Evolutionary conservation across 2,888 invertebrate genomes (phyloP).

Genomic region (Spilarctia lutea): DNA sequence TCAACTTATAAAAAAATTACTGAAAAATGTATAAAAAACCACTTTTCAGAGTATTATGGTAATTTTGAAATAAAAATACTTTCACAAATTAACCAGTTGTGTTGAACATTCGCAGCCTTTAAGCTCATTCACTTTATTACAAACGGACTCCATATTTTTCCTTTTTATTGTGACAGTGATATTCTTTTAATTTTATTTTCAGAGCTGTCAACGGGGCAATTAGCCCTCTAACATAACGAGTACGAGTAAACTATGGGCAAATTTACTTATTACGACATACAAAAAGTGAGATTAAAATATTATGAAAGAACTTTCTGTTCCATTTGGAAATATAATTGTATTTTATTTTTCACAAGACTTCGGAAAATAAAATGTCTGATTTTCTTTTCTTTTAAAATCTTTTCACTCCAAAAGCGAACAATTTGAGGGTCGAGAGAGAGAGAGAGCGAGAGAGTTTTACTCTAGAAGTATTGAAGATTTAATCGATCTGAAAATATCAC

Average conservation of each 20-base stretch:
- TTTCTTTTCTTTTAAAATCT: not conserved
- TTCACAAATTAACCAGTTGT: not conserved
- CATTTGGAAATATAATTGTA: not conserved
- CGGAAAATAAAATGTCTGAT: no score
- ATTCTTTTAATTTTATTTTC: not conserved
- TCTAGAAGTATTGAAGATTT: not conserved
- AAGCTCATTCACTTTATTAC: not conserved
- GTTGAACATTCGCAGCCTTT: not conserved
- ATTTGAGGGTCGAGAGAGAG: no score
- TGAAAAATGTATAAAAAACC: not conserved
- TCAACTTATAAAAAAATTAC: not conserved
- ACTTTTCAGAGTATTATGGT: not conserved
- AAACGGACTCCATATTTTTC: not conserved
- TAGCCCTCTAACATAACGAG: not conserved
- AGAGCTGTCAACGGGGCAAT: not conserved
- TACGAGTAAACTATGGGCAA: not conserved
- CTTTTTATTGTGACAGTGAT: not conserved
- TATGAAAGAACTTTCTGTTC: not conserved
- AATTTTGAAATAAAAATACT: not conserved
- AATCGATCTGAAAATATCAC: not conserved
- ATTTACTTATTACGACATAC: not conserved
- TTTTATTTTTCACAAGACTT: not conserved
- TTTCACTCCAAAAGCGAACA: no score
- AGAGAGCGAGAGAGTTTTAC: no score
- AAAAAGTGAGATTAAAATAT: not conserved